A percentile compares a stretch with the other conserved stretches of the same genome.
phyloP scores from a whole-genome alignment of 2,113 vertebrate species.

The Petrocephalus zakoni region DNA sequence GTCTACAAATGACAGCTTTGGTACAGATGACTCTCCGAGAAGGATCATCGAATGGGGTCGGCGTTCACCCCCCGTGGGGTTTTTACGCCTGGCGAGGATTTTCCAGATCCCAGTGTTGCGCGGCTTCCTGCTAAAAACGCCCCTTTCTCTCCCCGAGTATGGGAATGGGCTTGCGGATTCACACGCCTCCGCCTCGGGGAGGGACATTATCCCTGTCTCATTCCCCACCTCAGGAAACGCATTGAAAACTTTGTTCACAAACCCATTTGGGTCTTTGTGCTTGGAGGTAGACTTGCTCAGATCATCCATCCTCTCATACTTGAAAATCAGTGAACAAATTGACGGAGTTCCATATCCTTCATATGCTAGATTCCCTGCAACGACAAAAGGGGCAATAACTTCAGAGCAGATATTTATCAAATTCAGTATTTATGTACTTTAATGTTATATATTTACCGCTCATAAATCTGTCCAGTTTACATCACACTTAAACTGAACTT shows the following conservation, averaged over 20 bases:
- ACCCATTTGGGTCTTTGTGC: slow-evolving; percentile 70
- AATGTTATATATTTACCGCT: not conserved
- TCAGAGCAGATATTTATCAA: not conserved
- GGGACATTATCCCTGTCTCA: slow-evolving; percentile 51
- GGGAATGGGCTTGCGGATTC: slow-evolving; percentile 41
- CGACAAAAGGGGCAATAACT: not conserved
- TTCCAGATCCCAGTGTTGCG: slow-evolving; percentile 75
- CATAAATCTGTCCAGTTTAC: not conserved
- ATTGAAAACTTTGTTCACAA: slow-evolving; percentile 70
- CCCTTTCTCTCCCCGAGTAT: slow-evolving; percentile 54
- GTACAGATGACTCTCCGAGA: slow-evolving; percentile 66
- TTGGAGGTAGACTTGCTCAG: slow-evolving; percentile 43
- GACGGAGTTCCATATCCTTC: slow-evolving; percentile 40
- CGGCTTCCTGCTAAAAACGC: slow-evolving; percentile 59
- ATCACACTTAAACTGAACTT: not conserved
- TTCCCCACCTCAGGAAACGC: slow-evolving; percentile 59
- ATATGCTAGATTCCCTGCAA: not conserved
- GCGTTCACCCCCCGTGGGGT: slow-evolving; percentile 55
- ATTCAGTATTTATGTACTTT: not conserved
- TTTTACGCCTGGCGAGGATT: slow-evolving; percentile 72
- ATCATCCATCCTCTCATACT: slow-evolving; percentile 73
- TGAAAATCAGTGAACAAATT: slow-evolving; percentile 55
- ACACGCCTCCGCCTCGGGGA: slow-evolving; percentile 43
- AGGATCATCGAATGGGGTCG: slow-evolving; percentile 85
- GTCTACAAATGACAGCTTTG: slow-evolving; percentile 77